Evolutionary conservation across 23 tunicate genomes (phyloP).

Genomic region (Diplosoma virens): DNA sequence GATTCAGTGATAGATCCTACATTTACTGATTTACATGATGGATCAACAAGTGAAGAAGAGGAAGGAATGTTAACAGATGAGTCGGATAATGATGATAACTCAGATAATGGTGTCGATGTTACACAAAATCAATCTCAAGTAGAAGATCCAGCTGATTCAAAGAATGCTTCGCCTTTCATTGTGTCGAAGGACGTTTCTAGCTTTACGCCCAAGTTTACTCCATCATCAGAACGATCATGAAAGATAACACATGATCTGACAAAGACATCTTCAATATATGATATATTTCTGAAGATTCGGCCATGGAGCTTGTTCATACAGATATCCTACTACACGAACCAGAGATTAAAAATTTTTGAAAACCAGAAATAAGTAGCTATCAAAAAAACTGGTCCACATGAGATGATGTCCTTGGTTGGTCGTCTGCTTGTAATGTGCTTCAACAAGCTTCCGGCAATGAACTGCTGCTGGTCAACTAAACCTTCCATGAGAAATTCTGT

Average conservation of each 20-base stretch:
- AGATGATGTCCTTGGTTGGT: conserved; percentile 25
- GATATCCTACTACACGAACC: conserved; percentile 6
- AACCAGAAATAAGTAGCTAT: background rate
- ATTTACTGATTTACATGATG: too few relatives aligned
- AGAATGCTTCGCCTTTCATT: too few relatives aligned
- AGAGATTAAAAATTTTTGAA: conserved; percentile 18
- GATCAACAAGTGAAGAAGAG: too few relatives aligned
- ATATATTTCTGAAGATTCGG: conserved; percentile 16
- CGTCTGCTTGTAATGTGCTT: conserved; percentile 8
- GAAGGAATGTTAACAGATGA: too few relatives aligned
- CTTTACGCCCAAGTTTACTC: conserved; percentile 12
- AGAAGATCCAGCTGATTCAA: too few relatives aligned
- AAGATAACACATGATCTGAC: conserved; percentile 14
- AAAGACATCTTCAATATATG: conserved; percentile 11
- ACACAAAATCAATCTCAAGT: too few relatives aligned
- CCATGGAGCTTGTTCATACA: conserved; percentile 29
- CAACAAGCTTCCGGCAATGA: conserved; percentile 16
- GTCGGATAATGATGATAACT: too few relatives aligned
- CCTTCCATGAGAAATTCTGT: conserved; percentile 15
- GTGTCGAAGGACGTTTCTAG: conserved; percentile 9
- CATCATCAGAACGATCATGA: conserved; percentile 17
- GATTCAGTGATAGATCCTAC: too few relatives aligned
- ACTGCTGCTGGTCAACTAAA: conserved; percentile 19
- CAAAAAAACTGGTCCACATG: conserved; percentile 13
- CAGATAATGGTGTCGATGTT: too few relatives aligned